Evolutionary conservation across 2,797 vertebrate genomes (phyloP), one percentile per base, ranked within the genome.

Genomic region (Chromobotia macracanthus): DNA sequence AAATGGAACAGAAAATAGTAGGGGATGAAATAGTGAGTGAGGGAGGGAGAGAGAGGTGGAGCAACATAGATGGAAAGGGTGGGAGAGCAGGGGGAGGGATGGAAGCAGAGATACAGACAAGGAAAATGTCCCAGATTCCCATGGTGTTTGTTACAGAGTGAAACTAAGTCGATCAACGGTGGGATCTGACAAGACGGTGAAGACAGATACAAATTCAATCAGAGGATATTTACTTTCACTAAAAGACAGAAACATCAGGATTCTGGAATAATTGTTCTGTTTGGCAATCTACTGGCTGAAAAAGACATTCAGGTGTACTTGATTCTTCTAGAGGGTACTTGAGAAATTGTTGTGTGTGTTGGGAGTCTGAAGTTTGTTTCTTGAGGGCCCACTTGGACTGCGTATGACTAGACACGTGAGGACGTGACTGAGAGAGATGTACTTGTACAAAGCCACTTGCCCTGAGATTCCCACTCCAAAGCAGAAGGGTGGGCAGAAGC

Each of bases 361-460:
- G 38, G 9, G 38, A 9, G 38, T 1, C 23, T 18, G 16, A 63
- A 63, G 23, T 55, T 55, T 19, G 55, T 18, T 31, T 63, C 60
- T 35, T 63, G 16, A 18, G 15, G 60, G 60, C 28, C 60, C 16
- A 63, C 60, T 63, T 35, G 60, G 60, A 63, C 28, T 31, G 60
- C 35, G 25, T 16, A 63, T 63, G 60, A 31, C 16, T 13, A 31
- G 64, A n/a, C 38, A 31, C 28, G 44, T 5, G 51, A 55, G 55
- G 77, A 72, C 31, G 48, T 44, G 68, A 28, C 16, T 19, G 23
- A 38, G 25, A 46, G 87, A 84, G 79, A 97, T 98, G 96, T 96
- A 97, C 84, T 85, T 97, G 41, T 97, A 96, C 88, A 97, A 96
- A 86, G 90, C 95, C 0, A 77, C 93, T 0, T 97, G 94, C 3